Conservation (phyloP, 2,797 vertebrate genomes). For the Sphenopsis melanotis region DNA sequence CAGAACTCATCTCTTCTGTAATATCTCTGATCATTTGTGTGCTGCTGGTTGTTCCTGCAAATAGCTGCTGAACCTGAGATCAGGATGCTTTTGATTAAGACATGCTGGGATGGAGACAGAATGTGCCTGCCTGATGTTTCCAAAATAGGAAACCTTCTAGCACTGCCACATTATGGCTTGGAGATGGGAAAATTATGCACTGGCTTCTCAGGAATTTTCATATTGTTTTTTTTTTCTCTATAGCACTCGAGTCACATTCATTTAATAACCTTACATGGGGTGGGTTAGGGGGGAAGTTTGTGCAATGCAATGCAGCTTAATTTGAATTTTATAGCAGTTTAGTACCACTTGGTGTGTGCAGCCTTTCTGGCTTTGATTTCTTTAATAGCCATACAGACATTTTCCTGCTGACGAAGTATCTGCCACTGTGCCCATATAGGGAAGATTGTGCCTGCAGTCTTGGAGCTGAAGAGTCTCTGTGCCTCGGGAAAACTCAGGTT, state of each 20-base stretch:
- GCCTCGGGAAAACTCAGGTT: neutral
- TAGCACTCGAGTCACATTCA: neutral
- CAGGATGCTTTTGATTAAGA: constrained; percentile 43
- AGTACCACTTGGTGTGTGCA: neutral
- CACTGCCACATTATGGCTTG: neutral
- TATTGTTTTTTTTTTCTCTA: neutral
- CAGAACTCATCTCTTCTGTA: neutral
- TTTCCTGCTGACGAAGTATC: neutral
- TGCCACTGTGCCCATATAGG: neutral
- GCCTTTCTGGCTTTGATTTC: constrained; percentile 15
- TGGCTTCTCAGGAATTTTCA: neutral
- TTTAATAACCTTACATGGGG: neutral
- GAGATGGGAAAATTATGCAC: constrained; percentile 48
- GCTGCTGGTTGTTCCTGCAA: constrained; percentile 7
- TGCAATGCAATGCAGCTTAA: neutral
- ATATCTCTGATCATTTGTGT: neutral
- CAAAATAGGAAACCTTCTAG: constrained; percentile 18
- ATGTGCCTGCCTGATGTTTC: constrained; percentile 40
- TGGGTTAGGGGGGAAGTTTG: neutral
- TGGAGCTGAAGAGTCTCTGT: neutral
- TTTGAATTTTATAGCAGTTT: constrained; percentile 35
- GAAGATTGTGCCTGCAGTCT: neutral
- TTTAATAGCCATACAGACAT: neutral
- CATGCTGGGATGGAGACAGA: constrained; percentile 19
- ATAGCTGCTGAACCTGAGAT: constrained; percentile 29